phyloP scores from a whole-genome alignment of 2,888 invertebrate genomes.

The Aspidapion aeneum region DNA sequence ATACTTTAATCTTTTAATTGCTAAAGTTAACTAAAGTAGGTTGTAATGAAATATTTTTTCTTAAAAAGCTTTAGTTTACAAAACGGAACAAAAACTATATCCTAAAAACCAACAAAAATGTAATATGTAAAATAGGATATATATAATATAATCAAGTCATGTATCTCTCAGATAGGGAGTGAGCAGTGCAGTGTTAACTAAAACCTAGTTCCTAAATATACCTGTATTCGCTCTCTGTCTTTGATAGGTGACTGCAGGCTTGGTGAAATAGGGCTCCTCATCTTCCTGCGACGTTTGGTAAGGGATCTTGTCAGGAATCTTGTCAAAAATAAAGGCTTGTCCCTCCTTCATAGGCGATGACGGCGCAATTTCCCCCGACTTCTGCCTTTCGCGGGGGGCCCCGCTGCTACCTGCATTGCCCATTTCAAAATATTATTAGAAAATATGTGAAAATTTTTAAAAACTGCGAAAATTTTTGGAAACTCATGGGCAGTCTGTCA shows the following conservation, averaged over 20 bases:
- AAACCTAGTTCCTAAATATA: no score
- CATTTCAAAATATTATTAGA: slow-evolving; percentile 49
- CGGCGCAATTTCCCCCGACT: slow-evolving; percentile 58
- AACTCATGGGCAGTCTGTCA: not conserved
- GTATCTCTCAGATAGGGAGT: no score
- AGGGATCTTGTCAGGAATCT: slow-evolving; percentile 64
- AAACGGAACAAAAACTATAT: no score
- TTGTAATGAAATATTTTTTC: no score
- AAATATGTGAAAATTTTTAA: not conserved
- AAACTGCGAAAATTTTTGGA: not conserved
- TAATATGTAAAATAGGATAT: no score
- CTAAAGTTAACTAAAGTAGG: no score
- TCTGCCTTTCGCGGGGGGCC: slow-evolving; percentile 71
- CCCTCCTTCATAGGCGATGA: slow-evolving; percentile 65
- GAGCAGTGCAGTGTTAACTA: no score
- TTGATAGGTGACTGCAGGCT: slow-evolving; percentile 51
- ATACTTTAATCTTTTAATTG: no score
- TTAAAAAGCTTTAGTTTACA: no score
- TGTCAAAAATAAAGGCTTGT: slow-evolving; percentile 84
- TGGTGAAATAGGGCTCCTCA: slow-evolving; percentile 75
- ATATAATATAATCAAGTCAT: no score
- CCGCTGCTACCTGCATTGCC: slow-evolving; percentile 76
- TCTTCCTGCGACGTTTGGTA: slow-evolving; percentile 71
- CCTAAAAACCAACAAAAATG: no score
- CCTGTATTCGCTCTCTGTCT: slow-evolving; percentile 69